Base-by-base conservation (phyloP, 2,113 vertebrate genomes). In the Formicarius rufipectus region DNA sequence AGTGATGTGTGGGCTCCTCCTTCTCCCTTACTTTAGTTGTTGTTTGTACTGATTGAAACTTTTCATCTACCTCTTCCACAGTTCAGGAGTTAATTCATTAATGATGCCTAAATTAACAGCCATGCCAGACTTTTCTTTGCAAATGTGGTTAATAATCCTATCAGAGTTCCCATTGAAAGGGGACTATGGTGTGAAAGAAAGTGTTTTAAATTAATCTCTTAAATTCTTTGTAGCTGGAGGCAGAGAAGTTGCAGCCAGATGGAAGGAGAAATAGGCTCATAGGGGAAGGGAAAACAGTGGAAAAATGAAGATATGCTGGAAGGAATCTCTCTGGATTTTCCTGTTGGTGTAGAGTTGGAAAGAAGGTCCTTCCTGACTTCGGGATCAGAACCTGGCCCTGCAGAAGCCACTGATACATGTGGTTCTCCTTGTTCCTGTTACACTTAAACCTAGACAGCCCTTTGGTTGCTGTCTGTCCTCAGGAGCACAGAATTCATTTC, bases 201-300 rank as follows among this genome's bases (percentile, higher is more conserved):
- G 15, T 35, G 30, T 90, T 96, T 95, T 52, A 94, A 96, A 88
- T 71, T 74, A 77, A 84, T 77, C 55, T 95, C 42, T 76, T 79
- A 74, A 89, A 2, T 71, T 90, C 52, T 75, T 74, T 56, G 47
- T 86, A 88, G 72, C 90, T 93, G 44, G 42, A 93, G 35, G 42
- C 5, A 0, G n/a, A 40, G 40, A 84, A 72, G 83, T 86, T 77
- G 47, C 42, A 86, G 92, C 72, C 75, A 84, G 49, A 86, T 90
- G 75, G 58, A 60, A 83, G 69, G 62, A 85, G 25, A 66, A 47
- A 50, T 53, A 74, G 37, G 39, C 64, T 40, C 45, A 12, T 4
- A 28, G 22, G 35, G 28, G 27, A 86, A 84, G 27, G 52, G 49
- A 67, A 85, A 73, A 28, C 47, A 30, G 58, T 75, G 79, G 59